Evolutionary conservation across 2,113 vertebrate genomes (phyloP), one percentile per base, ranked within the genome.

Genomic region (Muntiacus muntjak): DNA sequence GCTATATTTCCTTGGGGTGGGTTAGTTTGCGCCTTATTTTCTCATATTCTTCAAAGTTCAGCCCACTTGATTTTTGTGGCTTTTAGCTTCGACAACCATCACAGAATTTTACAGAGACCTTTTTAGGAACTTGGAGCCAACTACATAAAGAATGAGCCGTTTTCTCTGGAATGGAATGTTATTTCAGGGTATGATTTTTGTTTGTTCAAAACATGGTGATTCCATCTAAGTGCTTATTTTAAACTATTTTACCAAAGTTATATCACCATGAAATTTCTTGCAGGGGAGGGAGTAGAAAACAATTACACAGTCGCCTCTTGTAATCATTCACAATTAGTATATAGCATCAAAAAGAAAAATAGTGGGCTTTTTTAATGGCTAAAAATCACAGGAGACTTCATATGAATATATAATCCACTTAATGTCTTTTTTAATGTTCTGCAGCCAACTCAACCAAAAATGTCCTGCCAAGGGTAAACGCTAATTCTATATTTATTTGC

Each of bases 401-500:
- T 90, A 76, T 94, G 89, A 96, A 47, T 57, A 28, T 86, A 26
- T 76, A 74, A 60, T 57, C 36, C 33, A 54, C 50, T 94, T 94
- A 89, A 91, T 94, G 33, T 87, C 30, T 91, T 89, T 94, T 76
- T 79, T 87, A 97, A 90, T 91, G 40, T 25, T n/a, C 33, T 57
- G 7, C 10, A 78, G 10, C 71, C 57, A 94, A 84, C 54, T 92
- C 62, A 71, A 92, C 88, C 64, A 95, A 96, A 98, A 97, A 62
- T 92, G n/a, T 57, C 60, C 64, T 91, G 60, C 36, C 26, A 50
- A 71, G 47, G 47, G 23, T 94, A 52, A 98, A 96, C 64, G 57
- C 92, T 97, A 97, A 98, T 98, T 97, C 21, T 91, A 79, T 96
- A 91, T 98, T 98, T 98, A 98, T 98, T 98, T 98, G 79, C 87